Evolutionary conservation across 2,888 invertebrate genomes (phyloP).

Genomic region (Netelia inedita): DNA sequence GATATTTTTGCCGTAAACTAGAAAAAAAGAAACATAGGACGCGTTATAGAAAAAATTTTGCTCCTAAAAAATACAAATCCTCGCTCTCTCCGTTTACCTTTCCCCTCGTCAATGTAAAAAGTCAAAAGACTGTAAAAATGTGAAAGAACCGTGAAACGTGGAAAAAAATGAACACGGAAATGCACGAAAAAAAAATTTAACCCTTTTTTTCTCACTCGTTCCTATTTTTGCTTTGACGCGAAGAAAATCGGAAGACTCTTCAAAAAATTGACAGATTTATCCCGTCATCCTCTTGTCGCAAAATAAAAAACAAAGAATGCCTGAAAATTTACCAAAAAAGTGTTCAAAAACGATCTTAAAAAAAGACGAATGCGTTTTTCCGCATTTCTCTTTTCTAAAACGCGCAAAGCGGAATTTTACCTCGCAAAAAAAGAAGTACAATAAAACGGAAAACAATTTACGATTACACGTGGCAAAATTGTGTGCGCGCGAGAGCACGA

Average conservation of each 20-base stretch:
- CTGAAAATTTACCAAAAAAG: conserved; percentile 25
- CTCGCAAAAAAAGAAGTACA: too few species aligned
- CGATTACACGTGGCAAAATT: neutral
- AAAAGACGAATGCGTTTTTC: conserved; percentile 23
- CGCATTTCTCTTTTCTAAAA: neutral
- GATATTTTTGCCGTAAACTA: neutral
- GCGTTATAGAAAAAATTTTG: neutral
- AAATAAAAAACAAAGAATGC: conserved; percentile 51
- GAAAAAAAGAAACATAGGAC: neutral
- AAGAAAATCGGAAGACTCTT: conserved; percentile 4
- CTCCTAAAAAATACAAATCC: neutral
- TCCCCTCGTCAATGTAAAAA: neutral
- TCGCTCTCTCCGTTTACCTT: neutral
- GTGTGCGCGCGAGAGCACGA: neutral
- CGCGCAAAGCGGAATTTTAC: neutral
- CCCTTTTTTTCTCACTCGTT: neutral
- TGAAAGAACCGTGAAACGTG: neutral
- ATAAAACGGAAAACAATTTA: too few species aligned
- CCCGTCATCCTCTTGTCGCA: conserved; percentile 27
- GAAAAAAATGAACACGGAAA: neutral
- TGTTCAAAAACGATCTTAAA: neutral
- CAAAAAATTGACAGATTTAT: conserved; percentile 25
- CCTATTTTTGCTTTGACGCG: neutral
- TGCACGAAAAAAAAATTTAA: neutral
- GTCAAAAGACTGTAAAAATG: neutral